phyloP scores from a whole-genome alignment of 2,797 vertebrate genomes.

The Sebastes kiyomatsui region DNA sequence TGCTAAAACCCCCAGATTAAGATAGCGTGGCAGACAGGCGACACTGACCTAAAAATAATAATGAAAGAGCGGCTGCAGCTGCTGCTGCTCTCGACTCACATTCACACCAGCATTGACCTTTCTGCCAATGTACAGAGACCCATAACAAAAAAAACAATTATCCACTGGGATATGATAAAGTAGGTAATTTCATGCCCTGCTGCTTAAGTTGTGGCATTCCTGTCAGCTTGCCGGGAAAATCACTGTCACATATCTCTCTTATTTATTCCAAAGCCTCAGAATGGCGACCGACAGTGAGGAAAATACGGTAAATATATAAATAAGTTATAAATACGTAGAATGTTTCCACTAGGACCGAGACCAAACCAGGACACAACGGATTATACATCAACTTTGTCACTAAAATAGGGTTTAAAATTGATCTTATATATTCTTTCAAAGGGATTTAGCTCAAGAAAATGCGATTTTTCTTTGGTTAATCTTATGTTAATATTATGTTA shows the following conservation, averaged over 20 bases:
- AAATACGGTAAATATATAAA: slow-evolving; percentile 9
- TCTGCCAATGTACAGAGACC: slow-evolving; percentile 67
- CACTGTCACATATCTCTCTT: slow-evolving; percentile 67
- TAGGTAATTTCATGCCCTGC: slow-evolving; percentile 82
- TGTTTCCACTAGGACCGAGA: not conserved
- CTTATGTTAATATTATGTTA: not conserved
- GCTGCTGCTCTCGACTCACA: slow-evolving; percentile 46
- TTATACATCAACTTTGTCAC: not conserved
- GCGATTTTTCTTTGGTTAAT: not conserved
- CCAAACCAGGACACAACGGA: not conserved
- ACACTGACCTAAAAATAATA: slow-evolving; percentile 55
- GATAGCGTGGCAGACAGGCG: slow-evolving; percentile 48
- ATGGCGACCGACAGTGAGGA: slow-evolving; percentile 14
- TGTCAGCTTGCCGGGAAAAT: slow-evolving; percentile 74
- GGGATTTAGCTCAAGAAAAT: not conserved
- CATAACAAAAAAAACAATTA: slow-evolving; percentile 81
- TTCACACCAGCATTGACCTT: slow-evolving; percentile 57
- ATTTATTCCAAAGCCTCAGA: slow-evolving; percentile 55
- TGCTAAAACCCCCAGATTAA: slow-evolving; percentile 60
- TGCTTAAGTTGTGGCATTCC: slow-evolving; percentile 76
- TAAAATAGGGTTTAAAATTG: not conserved
- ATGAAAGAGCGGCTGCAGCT: slow-evolving; percentile 46
- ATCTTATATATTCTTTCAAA: not conserved
- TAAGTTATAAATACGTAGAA: not conserved
- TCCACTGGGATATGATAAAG: slow-evolving; percentile 80